Evolutionary conservation across 2,113 vertebrate genomes (phyloP).

Genomic region (Megalops atlanticus): DNA sequence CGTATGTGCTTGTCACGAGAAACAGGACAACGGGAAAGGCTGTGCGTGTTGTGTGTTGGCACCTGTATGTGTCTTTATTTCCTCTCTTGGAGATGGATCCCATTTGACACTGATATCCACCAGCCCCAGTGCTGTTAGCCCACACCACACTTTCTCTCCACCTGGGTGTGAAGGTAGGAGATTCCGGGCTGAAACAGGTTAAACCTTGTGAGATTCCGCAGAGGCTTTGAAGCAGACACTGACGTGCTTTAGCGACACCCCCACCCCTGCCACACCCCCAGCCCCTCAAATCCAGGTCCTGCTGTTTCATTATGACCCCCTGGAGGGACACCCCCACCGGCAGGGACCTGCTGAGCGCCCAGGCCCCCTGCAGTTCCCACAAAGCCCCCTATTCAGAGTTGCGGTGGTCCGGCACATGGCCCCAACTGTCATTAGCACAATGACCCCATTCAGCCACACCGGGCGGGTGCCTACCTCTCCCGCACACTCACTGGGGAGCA

Average conservation of each 20-base stretch:
- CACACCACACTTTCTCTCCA: no score
- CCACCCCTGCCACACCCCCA: background rate
- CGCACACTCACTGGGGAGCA: background rate
- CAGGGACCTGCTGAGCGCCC: slow-evolving; percentile 24
- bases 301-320: background rate
- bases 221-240: background rate
- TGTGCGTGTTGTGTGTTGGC: no score
- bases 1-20: no score
- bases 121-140: no score
- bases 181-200: background rate
- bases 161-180: no score
- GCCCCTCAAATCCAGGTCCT: no score
- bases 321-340: background rate
- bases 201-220: background rate
- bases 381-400: background rate
- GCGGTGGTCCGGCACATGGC: background rate
- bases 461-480: background rate
- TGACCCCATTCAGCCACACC: slow-evolving; percentile 1
- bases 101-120: no score
- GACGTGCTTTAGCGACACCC: background rate
- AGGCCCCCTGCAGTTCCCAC: background rate
- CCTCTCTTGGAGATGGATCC: no score
- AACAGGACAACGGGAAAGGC: no score
- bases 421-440: slow-evolving; percentile 14
- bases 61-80: no score